Evolutionary conservation across 1,140 invertebrate species (phyloP).

Genomic region (Marisa cornuarietis): DNA sequence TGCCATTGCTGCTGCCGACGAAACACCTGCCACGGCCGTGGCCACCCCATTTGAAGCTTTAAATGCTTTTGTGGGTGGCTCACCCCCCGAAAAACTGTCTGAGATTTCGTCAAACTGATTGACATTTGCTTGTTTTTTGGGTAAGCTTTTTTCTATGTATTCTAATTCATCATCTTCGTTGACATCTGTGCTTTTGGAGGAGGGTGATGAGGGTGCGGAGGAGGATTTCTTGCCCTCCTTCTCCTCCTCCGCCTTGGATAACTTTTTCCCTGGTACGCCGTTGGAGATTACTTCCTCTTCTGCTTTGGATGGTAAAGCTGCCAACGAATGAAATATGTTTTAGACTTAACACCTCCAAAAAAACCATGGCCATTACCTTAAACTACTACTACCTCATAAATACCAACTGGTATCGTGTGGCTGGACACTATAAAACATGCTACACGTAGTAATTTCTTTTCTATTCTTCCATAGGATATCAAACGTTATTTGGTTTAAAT

Average conservation of each 20-base stretch:
- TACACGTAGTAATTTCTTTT: no score
- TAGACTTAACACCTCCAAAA: not conserved
- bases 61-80: constrained; percentile 57
- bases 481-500: no score
- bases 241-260: constrained; percentile 41
- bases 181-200: constrained; percentile 46
- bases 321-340: constrained; percentile 19
- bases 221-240: constrained; percentile 48
- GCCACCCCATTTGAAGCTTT: constrained; percentile 46
- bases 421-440: no score
- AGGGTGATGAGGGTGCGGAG: constrained; percentile 11
- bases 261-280: constrained; percentile 53
- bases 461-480: no score
- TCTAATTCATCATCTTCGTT: constrained; percentile 60
- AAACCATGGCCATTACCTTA: not conserved
- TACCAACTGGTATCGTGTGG: no score
- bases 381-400: not conserved
- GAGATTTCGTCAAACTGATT: constrained; percentile 62
- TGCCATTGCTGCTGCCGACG: constrained; percentile 21
- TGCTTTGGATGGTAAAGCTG: constrained; percentile 62
- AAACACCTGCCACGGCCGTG: constrained; percentile 21
- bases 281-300: constrained; percentile 66
- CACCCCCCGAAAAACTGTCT: constrained; percentile 55
- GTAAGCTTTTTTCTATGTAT: constrained; percentile 60
- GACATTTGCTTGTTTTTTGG: constrained; percentile 58